Base-by-base conservation (phyloP, 2,797 vertebrate genomes). In the Oreortyx pictus region DNA sequence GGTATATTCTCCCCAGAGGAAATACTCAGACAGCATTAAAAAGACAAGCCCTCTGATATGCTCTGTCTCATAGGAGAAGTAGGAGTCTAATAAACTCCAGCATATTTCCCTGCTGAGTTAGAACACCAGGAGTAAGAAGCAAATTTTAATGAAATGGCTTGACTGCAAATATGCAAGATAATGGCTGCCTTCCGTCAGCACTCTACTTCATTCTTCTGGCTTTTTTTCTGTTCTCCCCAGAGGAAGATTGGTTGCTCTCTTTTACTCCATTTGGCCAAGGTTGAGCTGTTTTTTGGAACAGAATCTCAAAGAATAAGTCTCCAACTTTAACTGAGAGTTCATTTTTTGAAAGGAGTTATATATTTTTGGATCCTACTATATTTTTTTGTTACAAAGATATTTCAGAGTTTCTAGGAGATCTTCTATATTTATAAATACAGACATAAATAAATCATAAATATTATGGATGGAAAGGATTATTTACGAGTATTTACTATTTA, bases 21-120 rank as follows among this genome's bases (percentile, higher is more conserved):
- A 82, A 84, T 35, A 82, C 81, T 89, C 75, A 96, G 96, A 79
- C 61, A 87, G 81, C 89, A 77, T 93, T 95, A 97, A 96, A 82
- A 59, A 92, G 97, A 96, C 88, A 95, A 94, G 59, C 43, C 73
- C 71, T 93, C 16, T 89, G 89, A 93, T 94, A 94, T 78, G 46
- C 59, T 65, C 1, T 59, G 50, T 82, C 79, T 96, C 94, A 78
- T n/a, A 88, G 85, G 93, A 94, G 89, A 85, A 75, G 74, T 43
- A 76, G 22, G 43, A 81, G 50, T 92, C 85, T 95, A 95, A 93
- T 72, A 91, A 94, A 75, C 62, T 92, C 49, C 41, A 65, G 62
- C 83, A 54, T 44, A 93, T 95, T 96, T 93, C 80, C 74, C 93
- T 89, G 68, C 72, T 80, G 90, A 93, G 54, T 89, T 82, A 93